Conservation (phyloP, 2,113 vertebrate species). For the Hemibagrus wyckioides region DNA sequence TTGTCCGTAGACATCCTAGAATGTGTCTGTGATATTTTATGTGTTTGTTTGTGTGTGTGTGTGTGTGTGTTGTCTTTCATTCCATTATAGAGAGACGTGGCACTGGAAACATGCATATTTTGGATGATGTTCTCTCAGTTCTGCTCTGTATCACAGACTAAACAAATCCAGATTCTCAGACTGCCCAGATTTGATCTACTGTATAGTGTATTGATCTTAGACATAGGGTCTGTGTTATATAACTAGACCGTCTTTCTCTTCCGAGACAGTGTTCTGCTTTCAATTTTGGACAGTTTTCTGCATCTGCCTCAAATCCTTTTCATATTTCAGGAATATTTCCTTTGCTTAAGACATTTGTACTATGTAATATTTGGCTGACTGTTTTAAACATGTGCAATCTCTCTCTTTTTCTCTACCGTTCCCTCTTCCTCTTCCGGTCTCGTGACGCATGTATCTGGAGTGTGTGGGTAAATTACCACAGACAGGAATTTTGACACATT, state of each 20-base stretch:
- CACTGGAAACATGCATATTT: background rate
- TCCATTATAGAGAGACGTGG: background rate
- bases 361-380: no score
- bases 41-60: background rate
- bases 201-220: background rate
- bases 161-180: conserved; percentile 19
- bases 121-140: background rate
- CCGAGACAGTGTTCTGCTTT: background rate
- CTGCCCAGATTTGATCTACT: background rate
- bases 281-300: background rate
- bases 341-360: background rate
- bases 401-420: background rate
- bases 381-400: background rate
- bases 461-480: background rate
- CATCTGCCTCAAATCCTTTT: background rate
- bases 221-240: background rate
- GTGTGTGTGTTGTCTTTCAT: no score
- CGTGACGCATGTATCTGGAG: background rate
- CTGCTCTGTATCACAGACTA: background rate
- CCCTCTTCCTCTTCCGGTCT: background rate
- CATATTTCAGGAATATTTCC: background rate
- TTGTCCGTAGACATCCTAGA: background rate
- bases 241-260: conserved; percentile 14
- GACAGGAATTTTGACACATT: background rate
- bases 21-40: background rate